phyloP scores from a whole-genome alignment of 2,113 vertebrate species.

The Ictalurus furcatus region DNA sequence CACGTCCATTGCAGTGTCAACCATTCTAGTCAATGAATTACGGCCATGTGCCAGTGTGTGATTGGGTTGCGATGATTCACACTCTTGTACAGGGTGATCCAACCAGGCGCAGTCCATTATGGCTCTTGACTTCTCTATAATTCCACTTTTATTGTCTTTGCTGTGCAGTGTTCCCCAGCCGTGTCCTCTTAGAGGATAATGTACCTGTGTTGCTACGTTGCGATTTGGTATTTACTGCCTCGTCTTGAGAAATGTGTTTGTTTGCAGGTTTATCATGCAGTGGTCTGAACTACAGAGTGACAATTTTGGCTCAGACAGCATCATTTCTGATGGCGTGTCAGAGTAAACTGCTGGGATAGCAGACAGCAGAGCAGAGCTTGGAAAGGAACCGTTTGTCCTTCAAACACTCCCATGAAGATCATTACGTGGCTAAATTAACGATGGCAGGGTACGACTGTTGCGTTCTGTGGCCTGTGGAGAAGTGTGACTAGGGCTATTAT shows the following conservation, averaged over 20 bases:
- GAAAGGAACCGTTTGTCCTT: conserved; percentile 63
- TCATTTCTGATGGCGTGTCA: conserved; percentile 67
- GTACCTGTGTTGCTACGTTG: conserved; percentile 58
- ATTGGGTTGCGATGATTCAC: conserved; percentile 57
- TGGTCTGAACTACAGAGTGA: conserved; percentile 64
- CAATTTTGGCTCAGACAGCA: conserved; percentile 65
- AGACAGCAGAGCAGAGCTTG: conserved; percentile 45
- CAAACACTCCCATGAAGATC: conserved; percentile 65
- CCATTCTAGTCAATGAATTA: conserved; percentile 51
- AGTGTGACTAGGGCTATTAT: conserved; percentile 30
- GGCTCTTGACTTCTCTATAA: conserved; percentile 57
- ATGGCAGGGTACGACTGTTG: conserved; percentile 45
- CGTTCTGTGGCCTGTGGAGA: background rate
- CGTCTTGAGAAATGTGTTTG: conserved; percentile 58
- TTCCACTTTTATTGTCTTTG: conserved; percentile 50
- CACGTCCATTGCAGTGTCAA: conserved; percentile 46
- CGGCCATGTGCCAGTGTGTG: conserved; percentile 35
- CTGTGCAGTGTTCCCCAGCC: conserved; percentile 49
- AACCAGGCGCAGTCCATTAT: conserved; percentile 50
- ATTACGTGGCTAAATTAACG: conserved; percentile 66
- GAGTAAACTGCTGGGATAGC: conserved; percentile 62
- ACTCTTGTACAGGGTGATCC: conserved; percentile 43
- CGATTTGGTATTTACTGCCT: conserved; percentile 65
- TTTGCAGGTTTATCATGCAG: conserved; percentile 66
- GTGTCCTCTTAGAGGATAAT: conserved; percentile 57